Evolutionary conservation across 2,113 vertebrate species (phyloP).

Genomic region (Corynorhinus townsendii): DNA sequence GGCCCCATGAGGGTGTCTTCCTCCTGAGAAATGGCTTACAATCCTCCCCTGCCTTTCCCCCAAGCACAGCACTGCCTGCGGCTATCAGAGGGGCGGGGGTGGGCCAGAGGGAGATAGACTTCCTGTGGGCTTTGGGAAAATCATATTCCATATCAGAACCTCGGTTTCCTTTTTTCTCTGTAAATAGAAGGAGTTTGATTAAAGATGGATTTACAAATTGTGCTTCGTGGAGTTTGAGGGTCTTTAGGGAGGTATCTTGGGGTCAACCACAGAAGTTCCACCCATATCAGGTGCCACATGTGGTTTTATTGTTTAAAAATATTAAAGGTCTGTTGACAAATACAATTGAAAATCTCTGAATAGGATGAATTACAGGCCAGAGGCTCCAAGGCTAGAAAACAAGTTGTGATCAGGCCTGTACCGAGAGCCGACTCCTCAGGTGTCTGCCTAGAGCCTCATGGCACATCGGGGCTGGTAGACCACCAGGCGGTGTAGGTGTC

Average conservation of each 20-base stretch:
- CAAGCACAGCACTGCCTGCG: neutral
- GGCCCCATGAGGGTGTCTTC: neutral
- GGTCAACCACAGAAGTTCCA: neutral
- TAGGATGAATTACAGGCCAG: neutral
- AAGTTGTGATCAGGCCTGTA: neutral
- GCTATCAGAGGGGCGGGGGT: neutral
- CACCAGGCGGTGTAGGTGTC: too few species aligned
- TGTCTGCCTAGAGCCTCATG: too few species aligned
- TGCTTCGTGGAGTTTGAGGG: neutral
- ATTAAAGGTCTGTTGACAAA: neutral
- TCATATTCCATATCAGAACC: neutral
- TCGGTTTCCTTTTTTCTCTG: neutral
- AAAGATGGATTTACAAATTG: neutral
- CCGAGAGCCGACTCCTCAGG: too few species aligned
- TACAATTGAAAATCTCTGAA: neutral
- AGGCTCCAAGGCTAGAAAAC: neutral
- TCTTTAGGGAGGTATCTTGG: neutral
- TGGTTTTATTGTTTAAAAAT: neutral
- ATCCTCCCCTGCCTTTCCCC: neutral
- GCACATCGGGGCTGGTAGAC: too few species aligned
- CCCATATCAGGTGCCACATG: neutral
- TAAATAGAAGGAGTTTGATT: neutral
- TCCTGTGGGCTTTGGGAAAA: neutral
- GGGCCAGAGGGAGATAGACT: neutral
- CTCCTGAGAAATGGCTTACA: neutral